A percentile compares a stretch with the other conserved stretches of the same genome.
These are phyloP conservation scores for Clupea harengus DNA, from an alignment of 2,113 vertebrate species.

Conservation along the genomic window DNA sequence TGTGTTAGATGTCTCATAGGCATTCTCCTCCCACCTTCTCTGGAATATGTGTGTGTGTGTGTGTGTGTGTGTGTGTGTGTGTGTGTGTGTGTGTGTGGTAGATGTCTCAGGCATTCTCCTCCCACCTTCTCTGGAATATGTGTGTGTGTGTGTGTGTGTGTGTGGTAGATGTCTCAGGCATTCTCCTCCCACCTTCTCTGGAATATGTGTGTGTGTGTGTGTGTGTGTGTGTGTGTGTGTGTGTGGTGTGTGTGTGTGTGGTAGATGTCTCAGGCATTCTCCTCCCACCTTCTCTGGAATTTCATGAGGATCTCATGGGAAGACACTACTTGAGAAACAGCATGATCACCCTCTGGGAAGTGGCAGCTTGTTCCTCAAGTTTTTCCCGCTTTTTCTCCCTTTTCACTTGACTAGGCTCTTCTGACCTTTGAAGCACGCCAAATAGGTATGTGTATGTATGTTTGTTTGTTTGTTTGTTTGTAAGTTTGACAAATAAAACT, in stretches of 20 bases:
- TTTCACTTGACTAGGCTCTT: neutral
- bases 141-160: neutral
- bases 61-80: too few relatives aligned
- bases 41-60: neutral
- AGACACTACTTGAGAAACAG: neutral
- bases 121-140: too few relatives aligned
- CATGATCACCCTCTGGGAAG: neutral
- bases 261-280: neutral
- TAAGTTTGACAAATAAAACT: neutral
- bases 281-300: constrained; percentile 5
- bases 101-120: too few relatives aligned
- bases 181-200: too few relatives aligned
- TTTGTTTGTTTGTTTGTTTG: neutral
- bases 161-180: neutral
- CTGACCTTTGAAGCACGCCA: neutral
- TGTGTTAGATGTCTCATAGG: neutral
- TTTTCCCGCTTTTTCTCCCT: neutral
- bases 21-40: neutral
- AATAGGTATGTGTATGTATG: neutral
- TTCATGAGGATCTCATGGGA: neutral
- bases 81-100: too few relatives aligned
- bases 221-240: too few relatives aligned
- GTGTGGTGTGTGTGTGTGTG: neutral
- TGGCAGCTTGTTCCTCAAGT: neutral
- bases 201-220: too few relatives aligned